Base-by-base conservation (phyloP, 1,140 invertebrate genomes). In the Caenorhabditis inopinata region DNA sequence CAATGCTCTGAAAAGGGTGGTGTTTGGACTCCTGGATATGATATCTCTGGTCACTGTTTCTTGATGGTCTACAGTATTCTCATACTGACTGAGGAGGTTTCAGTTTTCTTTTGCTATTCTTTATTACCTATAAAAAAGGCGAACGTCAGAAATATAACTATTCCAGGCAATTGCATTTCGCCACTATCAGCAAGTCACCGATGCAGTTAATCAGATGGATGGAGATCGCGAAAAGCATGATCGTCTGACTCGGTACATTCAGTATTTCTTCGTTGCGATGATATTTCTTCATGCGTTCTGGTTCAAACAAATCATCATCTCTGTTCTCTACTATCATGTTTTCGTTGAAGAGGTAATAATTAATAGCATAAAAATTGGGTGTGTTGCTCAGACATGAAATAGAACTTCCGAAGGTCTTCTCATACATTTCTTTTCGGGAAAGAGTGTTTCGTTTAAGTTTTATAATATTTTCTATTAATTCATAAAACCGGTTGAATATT, bases 241-340 rank as follows among this genome's bases (percentile, higher is more conserved):
- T 68, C 81, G 92, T 74, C 92, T 92, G 75, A 95, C 94, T 2
- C 93, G 94, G 1, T 93, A 93, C 87, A 92, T 98, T 7, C 92
- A 94, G 85, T 90, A 90, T 6, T 89, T 94, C 29, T 93, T 98
- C 46, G 35, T 87, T 35, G 84, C 48, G 23, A 79, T 87, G 46
- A 73, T 84, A 58, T 76, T 89, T 2, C 23, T 88, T 0, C 76
- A 84, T 45, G 29, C 85, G 1, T 46, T 87, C 62, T 87, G 85
- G 85, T 84, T 87, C 51, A 82, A 86, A 42, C 85, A 87, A 83
- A 74, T 87, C 49, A 62, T 87, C 29, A 83, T 87, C 25, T 87
- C 85, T 14, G 74, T 75, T n/a, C 86, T 87, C 38, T 87, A 86
- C 74, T 87, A 87, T 62, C 85, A 87, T 53, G 81, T 85, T 18